Evolutionary conservation across 35 echinoderm and acorn worm genomes (phyloP), one percentile per base, ranked within the genome.

Genomic region (Ophiothrix spiculata): DNA sequence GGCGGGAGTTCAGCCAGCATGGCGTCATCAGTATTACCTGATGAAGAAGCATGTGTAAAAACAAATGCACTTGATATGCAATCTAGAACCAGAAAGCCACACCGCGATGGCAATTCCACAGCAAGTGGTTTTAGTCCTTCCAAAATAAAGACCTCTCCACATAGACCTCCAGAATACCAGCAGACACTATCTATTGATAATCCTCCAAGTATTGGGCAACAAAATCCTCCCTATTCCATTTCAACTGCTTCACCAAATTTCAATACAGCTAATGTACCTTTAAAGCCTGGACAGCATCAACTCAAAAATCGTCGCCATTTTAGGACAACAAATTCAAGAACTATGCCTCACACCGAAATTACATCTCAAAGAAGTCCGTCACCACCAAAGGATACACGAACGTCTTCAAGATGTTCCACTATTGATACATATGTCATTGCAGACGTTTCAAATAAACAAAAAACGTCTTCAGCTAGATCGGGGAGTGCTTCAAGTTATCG

Each of bases 371-470:
- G n/a, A n/a, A n/a, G 6, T 19, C 6, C 42, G 19, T 49, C 42
- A 49, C 42, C 42, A 49, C 6, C 42, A 49, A 49, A 49, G 19
- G 17, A 45, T 29, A 41, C 33, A 39, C 46, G 88, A 34, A 33
- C 88, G 34, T 38, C 90, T 0, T 97, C 94, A 0, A 84, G 94
- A 39, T 93, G 94, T 75, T 93, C 94, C 19, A 97, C 90, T 11
- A 97, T 97, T 33, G 94, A 97, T 38, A 88, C 87, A 25, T 97
- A 97, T 73, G 87, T 93, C n/a, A 97, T 97, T 21, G 79, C 91
- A 31, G 89, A 89, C 1, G 56, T 79, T 31, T 33, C 64, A 29
- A 37, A 37, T 75, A 80, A 78, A 54, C 37, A 77, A 35, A 60
- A 10, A 28, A 69, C 60, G 17, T 15, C 60, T 6, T 69, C 60